These are phyloP conservation scores for Sebastes melanostomus DNA, from an alignment of 2,797 vertebrate genomes.

Conservation along the genomic window DNA sequence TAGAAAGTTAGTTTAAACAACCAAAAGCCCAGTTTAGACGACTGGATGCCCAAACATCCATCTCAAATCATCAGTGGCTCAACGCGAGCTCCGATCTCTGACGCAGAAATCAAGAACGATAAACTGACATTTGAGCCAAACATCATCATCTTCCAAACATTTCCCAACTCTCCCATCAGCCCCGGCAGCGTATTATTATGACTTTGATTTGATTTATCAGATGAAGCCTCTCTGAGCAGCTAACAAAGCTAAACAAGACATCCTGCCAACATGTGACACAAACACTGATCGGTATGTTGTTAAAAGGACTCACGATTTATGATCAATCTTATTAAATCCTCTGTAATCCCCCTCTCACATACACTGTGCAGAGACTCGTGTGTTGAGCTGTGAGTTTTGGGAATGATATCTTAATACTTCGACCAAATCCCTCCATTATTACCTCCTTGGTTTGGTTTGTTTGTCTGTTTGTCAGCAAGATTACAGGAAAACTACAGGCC, in stretches of 20 bases:
- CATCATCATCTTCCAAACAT: neutral
- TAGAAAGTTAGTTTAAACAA: neutral
- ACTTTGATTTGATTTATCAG: constrained; percentile 47
- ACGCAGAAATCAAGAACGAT: neutral
- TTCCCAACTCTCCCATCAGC: constrained; percentile 6
- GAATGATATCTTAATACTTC: neutral
- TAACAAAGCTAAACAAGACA: constrained; percentile 39
- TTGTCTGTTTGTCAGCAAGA: too few species aligned
- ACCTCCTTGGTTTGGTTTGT: too few species aligned
- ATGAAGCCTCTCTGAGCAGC: neutral
- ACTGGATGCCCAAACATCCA: neutral
- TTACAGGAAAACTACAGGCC: too few species aligned
- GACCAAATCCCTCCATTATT: too few species aligned
- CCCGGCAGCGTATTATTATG: constrained; percentile 13
- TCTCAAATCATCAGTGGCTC: neutral
- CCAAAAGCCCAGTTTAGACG: neutral
- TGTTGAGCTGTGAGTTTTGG: neutral
- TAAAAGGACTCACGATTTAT: constrained; percentile 26
- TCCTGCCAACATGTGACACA: constrained; percentile 37
- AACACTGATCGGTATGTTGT: constrained; percentile 19
- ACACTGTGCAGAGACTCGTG: neutral
- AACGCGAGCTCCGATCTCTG: neutral
- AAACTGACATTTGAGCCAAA: constrained; percentile 3
- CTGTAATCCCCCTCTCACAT: constrained; percentile 25
- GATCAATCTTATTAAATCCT: constrained; percentile 43